phyloP scores from a whole-genome alignment of 2,888 invertebrate species.

The Ptilodon capucinus region DNA sequence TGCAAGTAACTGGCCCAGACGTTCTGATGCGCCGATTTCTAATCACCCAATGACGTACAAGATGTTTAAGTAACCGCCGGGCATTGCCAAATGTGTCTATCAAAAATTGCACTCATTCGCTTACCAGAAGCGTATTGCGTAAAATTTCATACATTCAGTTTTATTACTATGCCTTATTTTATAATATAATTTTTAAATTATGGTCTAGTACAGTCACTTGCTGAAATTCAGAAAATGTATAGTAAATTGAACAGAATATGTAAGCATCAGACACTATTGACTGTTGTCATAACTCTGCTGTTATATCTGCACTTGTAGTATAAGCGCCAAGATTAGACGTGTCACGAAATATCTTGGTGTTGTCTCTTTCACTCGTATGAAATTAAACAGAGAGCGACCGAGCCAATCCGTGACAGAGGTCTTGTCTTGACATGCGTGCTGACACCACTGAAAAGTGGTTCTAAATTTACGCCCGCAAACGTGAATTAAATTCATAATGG shows the following conservation, averaged over 20 bases:
- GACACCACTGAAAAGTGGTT: too few relatives aligned
- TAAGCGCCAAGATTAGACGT: too few relatives aligned
- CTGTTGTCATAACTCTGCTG: too few relatives aligned
- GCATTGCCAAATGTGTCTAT: constrained; percentile 14
- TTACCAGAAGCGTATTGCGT: constrained; percentile 40
- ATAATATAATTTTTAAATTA: constrained; percentile 20
- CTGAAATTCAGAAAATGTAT: constrained; percentile 14
- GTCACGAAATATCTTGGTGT: too few relatives aligned
- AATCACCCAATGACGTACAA: not conserved
- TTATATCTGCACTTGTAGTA: too few relatives aligned
- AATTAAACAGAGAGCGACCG: too few relatives aligned
- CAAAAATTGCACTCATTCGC: constrained; percentile 34
- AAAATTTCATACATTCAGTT: constrained; percentile 21
- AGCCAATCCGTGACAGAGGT: too few relatives aligned
- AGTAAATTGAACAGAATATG: constrained; percentile 3
- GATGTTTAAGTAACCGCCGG: not conserved
- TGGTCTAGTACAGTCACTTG: constrained; percentile 32
- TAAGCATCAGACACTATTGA: constrained; percentile 24
- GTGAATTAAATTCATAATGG: too few relatives aligned
- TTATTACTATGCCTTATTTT: constrained; percentile 33
- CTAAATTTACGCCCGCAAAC: not conserved
- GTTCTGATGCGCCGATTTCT: not conserved
- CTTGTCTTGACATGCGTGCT: too few relatives aligned
- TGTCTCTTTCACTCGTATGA: too few relatives aligned
- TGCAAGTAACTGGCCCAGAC: constrained; percentile 27